Evolutionary conservation across 2,888 invertebrate genomes (phyloP), one percentile per base, ranked within the genome.

Genomic region (Melinaea marsaeus): DNA sequence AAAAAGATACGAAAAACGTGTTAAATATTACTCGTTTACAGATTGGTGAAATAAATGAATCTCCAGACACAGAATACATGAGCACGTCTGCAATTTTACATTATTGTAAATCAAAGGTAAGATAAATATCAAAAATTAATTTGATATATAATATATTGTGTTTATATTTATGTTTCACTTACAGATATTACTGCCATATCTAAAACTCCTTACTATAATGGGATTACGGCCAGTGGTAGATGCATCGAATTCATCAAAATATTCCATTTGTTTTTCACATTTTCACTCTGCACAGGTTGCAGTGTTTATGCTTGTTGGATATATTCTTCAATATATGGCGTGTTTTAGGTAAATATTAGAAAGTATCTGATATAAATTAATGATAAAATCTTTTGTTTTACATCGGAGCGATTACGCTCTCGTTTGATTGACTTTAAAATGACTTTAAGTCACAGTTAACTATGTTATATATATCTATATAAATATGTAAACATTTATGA

Each of bases 81-180:
- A 95, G 95, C 73, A 95, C 95, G 42, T 95, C 96, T 11, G 95
- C 95, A 9, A 93, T 96, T 70, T 91, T 96, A 79, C 93, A 93
- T 79, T 95, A 95, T 77, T 96, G 96, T 89, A 95, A 96, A 88
- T 93, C 93, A 62, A 95, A 95, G 90, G 93, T 93, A 78, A 72
- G 68, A 42, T 64, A 61, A 34, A 42, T 22, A 11, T 33, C 33
- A 57, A 48, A 35, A 22, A 48, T 32, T 57, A 47, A 42, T 64
- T 61, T 64, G 47, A 57, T 85, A 86, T 54, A 80, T 92, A 93
- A 95, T 96, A 78, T 85, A 37, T 96, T 60, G 90, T 92, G 48
- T 60, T 34, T 46, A 42, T 48, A 37, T 13, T 13, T 59, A n/a
- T 56, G 45, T 48, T 64, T 66, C 65, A 42, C 55, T 86, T 89